phyloP scores from a whole-genome alignment of 2,888 invertebrate genomes.

The Eristalis tenax region DNA sequence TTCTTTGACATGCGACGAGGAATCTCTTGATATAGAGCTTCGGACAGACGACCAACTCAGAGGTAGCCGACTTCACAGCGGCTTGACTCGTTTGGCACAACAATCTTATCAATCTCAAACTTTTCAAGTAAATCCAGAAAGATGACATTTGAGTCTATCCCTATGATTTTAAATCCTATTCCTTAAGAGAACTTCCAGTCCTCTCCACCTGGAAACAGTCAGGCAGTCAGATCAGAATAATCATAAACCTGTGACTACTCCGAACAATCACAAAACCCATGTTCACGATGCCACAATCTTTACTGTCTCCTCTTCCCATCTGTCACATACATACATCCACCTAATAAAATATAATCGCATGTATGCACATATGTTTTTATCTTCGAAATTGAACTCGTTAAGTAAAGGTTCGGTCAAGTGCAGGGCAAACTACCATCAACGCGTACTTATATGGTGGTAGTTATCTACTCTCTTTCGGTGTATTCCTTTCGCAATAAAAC shows the following conservation, averaged over 20 bases:
- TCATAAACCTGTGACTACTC: not conserved
- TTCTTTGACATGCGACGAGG: too few species aligned
- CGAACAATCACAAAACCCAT: not conserved
- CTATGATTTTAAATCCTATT: too few species aligned
- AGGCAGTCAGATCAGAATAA: not conserved
- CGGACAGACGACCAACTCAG: too few species aligned
- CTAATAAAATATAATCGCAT: not conserved
- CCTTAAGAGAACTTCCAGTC: too few species aligned
- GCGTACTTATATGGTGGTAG: not conserved
- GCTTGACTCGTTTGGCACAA: too few species aligned
- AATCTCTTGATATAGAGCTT: too few species aligned
- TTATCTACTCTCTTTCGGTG: not conserved
- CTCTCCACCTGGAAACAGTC: not conserved
- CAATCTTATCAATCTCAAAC: too few species aligned
- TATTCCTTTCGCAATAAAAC: not conserved
- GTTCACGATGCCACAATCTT: not conserved
- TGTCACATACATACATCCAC: not conserved
- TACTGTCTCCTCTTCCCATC: not conserved
- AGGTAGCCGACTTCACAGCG: too few species aligned
- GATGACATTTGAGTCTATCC: too few species aligned
- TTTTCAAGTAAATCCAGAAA: too few species aligned
- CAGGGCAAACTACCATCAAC: conserved; percentile 12
- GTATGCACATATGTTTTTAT: not conserved
- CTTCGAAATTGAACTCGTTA: conserved; percentile 23
- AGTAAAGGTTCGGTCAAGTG: conserved; percentile 38